Conservation (phyloP, 2,888 invertebrate genomes). For the Dynastes maya region DNA sequence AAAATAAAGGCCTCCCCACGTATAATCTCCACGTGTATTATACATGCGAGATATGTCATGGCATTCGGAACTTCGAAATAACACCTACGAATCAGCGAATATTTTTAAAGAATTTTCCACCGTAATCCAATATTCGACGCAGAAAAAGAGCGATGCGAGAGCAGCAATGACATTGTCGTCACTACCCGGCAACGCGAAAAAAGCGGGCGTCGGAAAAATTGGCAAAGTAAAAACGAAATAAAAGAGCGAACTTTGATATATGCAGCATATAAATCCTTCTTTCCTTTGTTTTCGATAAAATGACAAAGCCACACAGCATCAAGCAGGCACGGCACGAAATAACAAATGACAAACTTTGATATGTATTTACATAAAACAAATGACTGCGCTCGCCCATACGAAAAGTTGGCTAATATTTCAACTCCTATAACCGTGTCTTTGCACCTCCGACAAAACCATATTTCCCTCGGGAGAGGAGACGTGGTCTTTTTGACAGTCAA, state of each 20-base stretch:
- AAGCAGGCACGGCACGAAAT: slow-evolving; percentile 61
- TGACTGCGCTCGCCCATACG: slow-evolving; percentile 71
- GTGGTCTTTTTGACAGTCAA: slow-evolving; percentile 47
- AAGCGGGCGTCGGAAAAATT: slow-evolving; percentile 34
- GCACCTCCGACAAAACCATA: slow-evolving; percentile 62
- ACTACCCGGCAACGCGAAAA: neutral
- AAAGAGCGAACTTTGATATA: slow-evolving; percentile 53
- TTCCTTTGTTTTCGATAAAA: slow-evolving; percentile 53
- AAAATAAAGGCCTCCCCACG: too few relatives aligned
- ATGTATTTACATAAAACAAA: slow-evolving; percentile 72
- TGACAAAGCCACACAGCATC: slow-evolving; percentile 51
- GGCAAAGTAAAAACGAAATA: slow-evolving; percentile 47
- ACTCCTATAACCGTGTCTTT: slow-evolving; percentile 54
- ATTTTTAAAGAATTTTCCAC: slow-evolving; percentile 16
- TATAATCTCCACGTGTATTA: too few relatives aligned
- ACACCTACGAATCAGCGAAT: slow-evolving; percentile 6
- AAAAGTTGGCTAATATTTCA: slow-evolving; percentile 72
- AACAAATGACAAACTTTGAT: slow-evolving; percentile 70
- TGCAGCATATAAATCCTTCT: slow-evolving; percentile 53
- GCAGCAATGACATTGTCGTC: neutral
- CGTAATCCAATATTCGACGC: slow-evolving; percentile 28
- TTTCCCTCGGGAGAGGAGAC: slow-evolving; percentile 66
- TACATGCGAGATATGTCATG: neutral
- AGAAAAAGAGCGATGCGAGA: slow-evolving; percentile 3
- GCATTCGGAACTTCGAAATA: neutral